These are phyloP conservation scores for Marcusenius ussheri DNA, from an alignment of 2,113 vertebrate species.

Conservation along the genomic window DNA sequence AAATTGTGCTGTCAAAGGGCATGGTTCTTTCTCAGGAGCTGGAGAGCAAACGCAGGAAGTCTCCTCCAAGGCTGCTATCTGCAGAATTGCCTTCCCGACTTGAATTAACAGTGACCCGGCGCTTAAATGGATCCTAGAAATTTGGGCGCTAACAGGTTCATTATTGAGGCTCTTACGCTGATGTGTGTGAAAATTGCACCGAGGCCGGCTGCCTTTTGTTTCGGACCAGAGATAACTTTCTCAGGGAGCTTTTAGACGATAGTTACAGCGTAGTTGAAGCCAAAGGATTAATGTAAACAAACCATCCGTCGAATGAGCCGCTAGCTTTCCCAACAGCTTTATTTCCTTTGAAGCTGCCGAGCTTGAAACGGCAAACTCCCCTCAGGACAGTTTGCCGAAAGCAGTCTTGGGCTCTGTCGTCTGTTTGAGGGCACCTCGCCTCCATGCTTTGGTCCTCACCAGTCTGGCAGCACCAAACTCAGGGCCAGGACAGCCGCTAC, in stretches of 20 bases:
- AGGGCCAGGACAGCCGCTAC: neutral
- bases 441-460: neutral
- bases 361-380: neutral
- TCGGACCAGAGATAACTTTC: neutral
- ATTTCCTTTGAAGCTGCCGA: neutral
- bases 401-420: neutral
- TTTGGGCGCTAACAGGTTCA: constrained; percentile 36
- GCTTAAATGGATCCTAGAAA: constrained; percentile 50
- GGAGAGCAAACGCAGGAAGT: neutral
- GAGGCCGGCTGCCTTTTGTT: neutral
- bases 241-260: neutral
- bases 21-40: neutral
- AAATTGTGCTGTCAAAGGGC: constrained; percentile 39
- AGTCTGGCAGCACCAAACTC: neutral
- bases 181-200: constrained; percentile 34
- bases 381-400: neutral
- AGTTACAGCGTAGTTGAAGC: neutral
- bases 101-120: neutral
- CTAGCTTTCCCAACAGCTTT: neutral
- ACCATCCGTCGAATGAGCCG: neutral
- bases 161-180: constrained; percentile 38
- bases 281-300: neutral
- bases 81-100: neutral
- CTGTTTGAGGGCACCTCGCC: neutral
- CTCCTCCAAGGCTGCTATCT: constrained; percentile 17